Conservation (phyloP, 2,888 invertebrate species). For the Formica aserva region DNA sequence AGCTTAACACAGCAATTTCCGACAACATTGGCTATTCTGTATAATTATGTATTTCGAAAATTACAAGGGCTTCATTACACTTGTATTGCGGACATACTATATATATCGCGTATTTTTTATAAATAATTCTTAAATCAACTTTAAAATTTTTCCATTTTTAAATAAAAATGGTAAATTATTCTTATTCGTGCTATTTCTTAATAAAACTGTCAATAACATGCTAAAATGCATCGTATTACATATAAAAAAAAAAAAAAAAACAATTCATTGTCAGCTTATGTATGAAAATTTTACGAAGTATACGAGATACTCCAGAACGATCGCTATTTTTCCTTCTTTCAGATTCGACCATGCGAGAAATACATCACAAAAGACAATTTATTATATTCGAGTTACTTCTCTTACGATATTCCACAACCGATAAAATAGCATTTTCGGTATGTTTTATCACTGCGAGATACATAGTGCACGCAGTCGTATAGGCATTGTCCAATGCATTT, state of each 20-base stretch:
- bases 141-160: background rate
- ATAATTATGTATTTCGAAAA: constrained; percentile 3
- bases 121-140: background rate
- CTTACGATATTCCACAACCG: constrained; percentile 18
- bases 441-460: constrained; percentile 29
- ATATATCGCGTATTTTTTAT: background rate
- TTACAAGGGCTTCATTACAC: background rate
- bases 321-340: background rate
- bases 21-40: constrained; percentile 1
- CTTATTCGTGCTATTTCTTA: too few relatives aligned
- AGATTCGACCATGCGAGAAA: constrained; percentile 15
- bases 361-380: constrained; percentile 16
- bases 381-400: constrained; percentile 21
- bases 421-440: constrained; percentile 27
- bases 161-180: background rate
- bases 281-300: background rate
- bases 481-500: constrained; percentile 52
- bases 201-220: background rate
- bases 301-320: background rate
- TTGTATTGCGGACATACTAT: background rate
- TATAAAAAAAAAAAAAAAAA: too few relatives aligned
- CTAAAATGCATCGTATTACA: background rate
- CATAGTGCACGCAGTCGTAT: background rate
- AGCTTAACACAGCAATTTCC: constrained; percentile 16
- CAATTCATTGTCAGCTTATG: background rate